Percentiles rank a stretch among this genome's conserved stretches.
Evolutionary conservation across 2,888 invertebrate genomes (phyloP).

Genomic region (Peribatodes rhomboidaria): DNA sequence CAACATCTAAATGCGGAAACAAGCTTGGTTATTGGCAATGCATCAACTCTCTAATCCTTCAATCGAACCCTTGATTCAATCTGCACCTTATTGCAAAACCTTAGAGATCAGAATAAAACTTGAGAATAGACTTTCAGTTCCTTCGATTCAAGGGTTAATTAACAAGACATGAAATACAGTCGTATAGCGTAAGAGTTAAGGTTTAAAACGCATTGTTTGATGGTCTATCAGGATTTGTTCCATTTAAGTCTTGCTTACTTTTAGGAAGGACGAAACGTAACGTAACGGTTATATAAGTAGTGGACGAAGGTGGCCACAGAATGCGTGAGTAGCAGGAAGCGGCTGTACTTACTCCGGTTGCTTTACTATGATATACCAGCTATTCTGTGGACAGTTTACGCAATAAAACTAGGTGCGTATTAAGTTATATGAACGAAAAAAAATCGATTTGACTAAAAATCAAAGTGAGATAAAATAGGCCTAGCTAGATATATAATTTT

Average conservation of each 20-base stretch:
- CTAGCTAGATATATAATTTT: too few relatives aligned
- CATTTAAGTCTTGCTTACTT: conserved; percentile 4
- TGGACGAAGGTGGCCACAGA: conserved; percentile 17
- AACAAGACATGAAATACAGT: neutral
- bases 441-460: too few relatives aligned
- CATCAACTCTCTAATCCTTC: conserved; percentile 38
- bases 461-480: too few relatives aligned
- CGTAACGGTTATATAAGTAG: conserved; percentile 35
- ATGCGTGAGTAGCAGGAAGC: conserved; percentile 34
- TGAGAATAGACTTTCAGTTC: conserved; percentile 3
- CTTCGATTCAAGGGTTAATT: conserved; percentile 17
- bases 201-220: conserved; percentile 2
- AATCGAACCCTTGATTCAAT: conserved; percentile 6
- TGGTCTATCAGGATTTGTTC: conserved; percentile 21
- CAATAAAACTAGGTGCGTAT: too few relatives aligned
- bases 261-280: conserved; percentile 31
- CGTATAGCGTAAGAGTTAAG: neutral
- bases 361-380: conserved; percentile 19
- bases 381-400: neutral
- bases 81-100: conserved; percentile 4
- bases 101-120: conserved; percentile 12
- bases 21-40: conserved; percentile 27
- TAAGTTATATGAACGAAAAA: too few relatives aligned
- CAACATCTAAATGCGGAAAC: conserved; percentile 32
- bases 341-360: conserved; percentile 18